Conservation (phyloP, 2,797 vertebrate genomes). For the Enteromius thamalakanensis region DNA sequence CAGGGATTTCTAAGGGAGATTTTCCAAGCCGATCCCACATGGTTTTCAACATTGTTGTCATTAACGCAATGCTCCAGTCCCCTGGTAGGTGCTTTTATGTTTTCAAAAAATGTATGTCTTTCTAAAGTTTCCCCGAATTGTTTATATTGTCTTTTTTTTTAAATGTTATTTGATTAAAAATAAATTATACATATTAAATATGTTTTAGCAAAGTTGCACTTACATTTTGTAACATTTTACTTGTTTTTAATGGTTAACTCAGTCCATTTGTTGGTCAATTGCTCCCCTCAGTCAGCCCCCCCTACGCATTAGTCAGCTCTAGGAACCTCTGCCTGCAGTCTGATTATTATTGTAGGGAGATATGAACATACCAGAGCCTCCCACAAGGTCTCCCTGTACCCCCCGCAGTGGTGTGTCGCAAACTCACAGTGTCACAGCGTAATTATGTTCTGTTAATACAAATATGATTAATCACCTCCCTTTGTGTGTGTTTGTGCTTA, state of each 20-base stretch:
- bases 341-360: conserved; percentile 52
- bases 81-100: conserved; percentile 25
- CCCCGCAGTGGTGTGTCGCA: conserved; percentile 38
- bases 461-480: conserved; percentile 35
- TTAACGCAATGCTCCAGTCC: conserved; percentile 48
- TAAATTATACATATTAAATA: background rate
- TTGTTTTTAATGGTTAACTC: conserved; percentile 22
- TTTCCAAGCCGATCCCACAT: conserved; percentile 63
- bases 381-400: conserved; percentile 23
- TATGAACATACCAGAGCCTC: conserved; percentile 53
- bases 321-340: conserved; percentile 39
- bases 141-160: conserved; percentile 29
- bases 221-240: conserved; percentile 5
- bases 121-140: conserved; percentile 8
- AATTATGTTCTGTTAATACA: conserved; percentile 29
- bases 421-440: conserved; percentile 8
- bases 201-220: conserved; percentile 10
- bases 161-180: conserved; percentile 9
- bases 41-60: conserved; percentile 62
- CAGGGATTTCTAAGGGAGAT: conserved; percentile 65
- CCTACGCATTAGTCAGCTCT: conserved; percentile 36
- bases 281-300: conserved; percentile 15
- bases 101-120: background rate
- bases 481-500: conserved; percentile 51
- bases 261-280: conserved; percentile 16